These are phyloP conservation scores for Porites evermanni DNA, from an alignment of 92 coral and sea anemone species.

Conservation along the genomic window DNA sequence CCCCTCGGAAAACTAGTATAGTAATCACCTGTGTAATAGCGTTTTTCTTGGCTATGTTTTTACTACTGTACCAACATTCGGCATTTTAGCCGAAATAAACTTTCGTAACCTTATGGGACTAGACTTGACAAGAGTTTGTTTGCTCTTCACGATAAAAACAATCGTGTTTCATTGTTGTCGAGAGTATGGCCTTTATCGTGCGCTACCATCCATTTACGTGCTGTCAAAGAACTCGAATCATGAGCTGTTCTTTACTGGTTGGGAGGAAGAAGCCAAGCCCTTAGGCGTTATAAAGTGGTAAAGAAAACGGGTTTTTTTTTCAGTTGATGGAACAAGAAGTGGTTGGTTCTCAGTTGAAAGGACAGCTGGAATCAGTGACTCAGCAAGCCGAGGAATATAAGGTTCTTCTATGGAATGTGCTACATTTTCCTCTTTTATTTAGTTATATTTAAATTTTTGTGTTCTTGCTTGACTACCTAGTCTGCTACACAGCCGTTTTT, in stretches of 20 bases:
- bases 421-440: background rate
- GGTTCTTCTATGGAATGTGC: slow-evolving; percentile 24
- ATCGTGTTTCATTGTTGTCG: too few relatives aligned
- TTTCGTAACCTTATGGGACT: too few relatives aligned
- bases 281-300: background rate
- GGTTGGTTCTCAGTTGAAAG: slow-evolving; percentile 65
- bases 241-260: too few relatives aligned
- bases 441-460: background rate
- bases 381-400: slow-evolving; percentile 82
- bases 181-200: too few relatives aligned
- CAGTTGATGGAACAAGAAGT: slow-evolving; percentile 66
- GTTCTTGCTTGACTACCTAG: background rate
- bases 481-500: too few relatives aligned
- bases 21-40: background rate
- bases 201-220: too few relatives aligned
- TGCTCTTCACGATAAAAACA: too few relatives aligned
- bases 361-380: slow-evolving; percentile 82
- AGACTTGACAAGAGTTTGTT: too few relatives aligned
- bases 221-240: too few relatives aligned
- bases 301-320: background rate
- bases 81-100: too few relatives aligned
- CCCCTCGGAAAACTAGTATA: background rate
- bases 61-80: too few relatives aligned
- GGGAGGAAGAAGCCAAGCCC: too few relatives aligned
- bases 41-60: background rate